A percentile compares a stretch with the other conserved stretches of the same genome.
These are phyloP conservation scores for Platyscapa corneri DNA, from an alignment of 1,140 invertebrate genomes.

Conservation along the genomic window DNA sequence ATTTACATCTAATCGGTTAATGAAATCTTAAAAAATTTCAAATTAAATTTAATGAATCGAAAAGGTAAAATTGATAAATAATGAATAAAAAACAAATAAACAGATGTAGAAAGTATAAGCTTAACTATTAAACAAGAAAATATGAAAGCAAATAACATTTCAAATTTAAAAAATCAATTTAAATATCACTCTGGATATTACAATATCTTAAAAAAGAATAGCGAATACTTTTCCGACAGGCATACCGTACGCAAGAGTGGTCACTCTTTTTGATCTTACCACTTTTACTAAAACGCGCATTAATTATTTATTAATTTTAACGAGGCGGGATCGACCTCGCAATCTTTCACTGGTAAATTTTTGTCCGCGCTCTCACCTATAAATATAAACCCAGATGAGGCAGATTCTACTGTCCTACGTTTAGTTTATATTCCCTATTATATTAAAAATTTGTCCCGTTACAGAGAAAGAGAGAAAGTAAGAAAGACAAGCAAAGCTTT, in stretches of 20 bases:
- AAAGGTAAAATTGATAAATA: too few relatives aligned
- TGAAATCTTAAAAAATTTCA: too few relatives aligned
- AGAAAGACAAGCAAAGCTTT: background rate
- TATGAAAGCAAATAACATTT: background rate
- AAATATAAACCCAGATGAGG: constrained; percentile 27
- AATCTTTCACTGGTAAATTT: constrained; percentile 10
- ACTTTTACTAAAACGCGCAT: constrained; percentile 30
- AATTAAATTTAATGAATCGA: too few relatives aligned
- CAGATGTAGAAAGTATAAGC: too few relatives aligned
- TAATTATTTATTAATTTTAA: constrained; percentile 49
- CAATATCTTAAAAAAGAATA: background rate
- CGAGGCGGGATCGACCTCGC: constrained; percentile 10
- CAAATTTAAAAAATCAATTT: background rate
- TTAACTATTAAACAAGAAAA: too few relatives aligned
- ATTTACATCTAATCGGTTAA: too few relatives aligned
- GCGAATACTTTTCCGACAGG: background rate
- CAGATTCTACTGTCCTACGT: background rate
- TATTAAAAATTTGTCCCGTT: constrained; percentile 54
- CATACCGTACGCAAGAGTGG: too few relatives aligned
- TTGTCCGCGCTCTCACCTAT: background rate
- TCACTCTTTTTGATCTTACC: background rate
- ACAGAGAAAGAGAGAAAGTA: background rate
- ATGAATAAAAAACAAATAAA: too few relatives aligned
- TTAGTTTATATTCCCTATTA: constrained; percentile 42
- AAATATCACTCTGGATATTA: background rate